phyloP scores from a whole-genome alignment of 2,797 vertebrate species.

The Aeoliscus strigatus region DNA sequence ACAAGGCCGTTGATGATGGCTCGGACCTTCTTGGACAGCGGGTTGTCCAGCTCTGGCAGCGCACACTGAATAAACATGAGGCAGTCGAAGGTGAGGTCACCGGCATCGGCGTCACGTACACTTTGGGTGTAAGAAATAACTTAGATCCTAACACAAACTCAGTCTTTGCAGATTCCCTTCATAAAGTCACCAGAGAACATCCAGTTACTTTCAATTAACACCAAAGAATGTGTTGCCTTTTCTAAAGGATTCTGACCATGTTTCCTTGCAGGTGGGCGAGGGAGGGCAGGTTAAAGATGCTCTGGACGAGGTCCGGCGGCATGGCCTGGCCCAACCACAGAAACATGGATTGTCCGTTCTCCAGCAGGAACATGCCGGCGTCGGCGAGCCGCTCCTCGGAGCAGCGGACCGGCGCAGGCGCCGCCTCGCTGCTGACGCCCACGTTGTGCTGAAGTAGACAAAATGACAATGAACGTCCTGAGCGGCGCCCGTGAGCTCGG shows the following conservation, averaged over 20 bases:
- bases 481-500: too few species aligned
- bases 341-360: slow-evolving; percentile 84
- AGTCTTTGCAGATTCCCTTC: too few species aligned
- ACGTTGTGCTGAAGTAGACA: slow-evolving; percentile 89
- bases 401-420: slow-evolving; percentile 82
- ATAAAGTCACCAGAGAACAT: too few species aligned
- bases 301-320: slow-evolving; percentile 86
- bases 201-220: too few species aligned
- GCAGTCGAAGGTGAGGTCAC: too few species aligned
- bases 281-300: slow-evolving; percentile 87
- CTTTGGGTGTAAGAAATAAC: not conserved
- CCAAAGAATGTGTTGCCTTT: not conserved
- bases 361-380: slow-evolving; percentile 85
- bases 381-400: slow-evolving; percentile 88
- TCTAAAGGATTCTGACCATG: slow-evolving; percentile 69
- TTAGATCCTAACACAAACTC: too few species aligned
- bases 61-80: slow-evolving; percentile 70
- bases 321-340: slow-evolving; percentile 87
- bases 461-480: too few species aligned
- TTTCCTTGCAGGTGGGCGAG: slow-evolving; percentile 82
- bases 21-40: slow-evolving; percentile 80
- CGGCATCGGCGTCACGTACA: too few species aligned
- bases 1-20: slow-evolving; percentile 77
- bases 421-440: slow-evolving; percentile 67
- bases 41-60: slow-evolving; percentile 85